Percentiles rank a stretch among this genome's conserved stretches.
Conservation (phyloP, 2,113 vertebrate species). For the Haemorhous mexicanus region DNA sequence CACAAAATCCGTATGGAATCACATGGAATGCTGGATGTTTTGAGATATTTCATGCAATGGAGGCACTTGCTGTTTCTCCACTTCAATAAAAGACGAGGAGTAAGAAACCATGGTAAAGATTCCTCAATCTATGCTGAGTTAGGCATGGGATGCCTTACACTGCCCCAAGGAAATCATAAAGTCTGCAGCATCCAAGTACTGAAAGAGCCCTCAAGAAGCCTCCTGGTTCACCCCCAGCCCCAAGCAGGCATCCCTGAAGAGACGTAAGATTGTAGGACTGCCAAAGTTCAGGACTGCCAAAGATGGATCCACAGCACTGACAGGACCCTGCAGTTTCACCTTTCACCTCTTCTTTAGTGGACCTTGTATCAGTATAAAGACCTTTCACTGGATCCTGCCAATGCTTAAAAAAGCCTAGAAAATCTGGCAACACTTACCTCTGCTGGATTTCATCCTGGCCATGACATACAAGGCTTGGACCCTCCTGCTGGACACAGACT, state of each 20-base stretch:
- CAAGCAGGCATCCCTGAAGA: neutral
- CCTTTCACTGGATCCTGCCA: neutral
- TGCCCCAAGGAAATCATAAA: neutral
- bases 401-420: neutral
- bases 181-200: neutral
- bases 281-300: neutral
- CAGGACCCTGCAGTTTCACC: neutral
- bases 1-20: neutral
- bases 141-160: neutral
- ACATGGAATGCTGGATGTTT: neutral
- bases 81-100: neutral
- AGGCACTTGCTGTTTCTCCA: neutral
- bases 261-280: fast-evolving
- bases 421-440: neutral
- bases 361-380: neutral
- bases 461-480: neutral
- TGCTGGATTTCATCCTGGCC: neutral
- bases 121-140: neutral
- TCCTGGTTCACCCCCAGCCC: neutral
- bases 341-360: neutral
- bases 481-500: neutral
- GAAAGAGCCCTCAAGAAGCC: neutral
- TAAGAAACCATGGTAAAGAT: neutral
- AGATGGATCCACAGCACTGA: neutral
- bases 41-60: no score